These are phyloP conservation scores for Drosophila mimica DNA, from an alignment of 2,888 invertebrate genomes.

Conservation along the genomic window DNA sequence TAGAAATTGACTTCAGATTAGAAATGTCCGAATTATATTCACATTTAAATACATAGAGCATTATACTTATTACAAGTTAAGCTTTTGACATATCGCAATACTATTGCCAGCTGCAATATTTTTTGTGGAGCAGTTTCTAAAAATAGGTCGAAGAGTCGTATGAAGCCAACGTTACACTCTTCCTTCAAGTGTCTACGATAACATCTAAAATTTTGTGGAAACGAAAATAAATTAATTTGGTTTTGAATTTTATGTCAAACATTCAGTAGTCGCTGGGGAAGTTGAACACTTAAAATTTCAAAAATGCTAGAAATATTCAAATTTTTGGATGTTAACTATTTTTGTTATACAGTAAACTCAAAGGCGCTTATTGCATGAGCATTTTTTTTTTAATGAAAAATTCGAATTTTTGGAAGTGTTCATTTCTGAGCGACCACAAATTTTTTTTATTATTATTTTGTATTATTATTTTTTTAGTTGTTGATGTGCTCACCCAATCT, in stretches of 20 bases:
- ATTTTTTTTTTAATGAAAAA: not conserved
- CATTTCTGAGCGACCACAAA: not conserved
- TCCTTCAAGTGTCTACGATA: slow-evolving; percentile 55
- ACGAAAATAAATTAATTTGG: not conserved
- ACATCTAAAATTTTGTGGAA: slow-evolving; percentile 34
- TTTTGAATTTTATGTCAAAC: not conserved
- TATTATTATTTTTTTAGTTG: not conserved
- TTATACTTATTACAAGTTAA: slow-evolving; percentile 53
- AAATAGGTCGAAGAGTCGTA: slow-evolving; percentile 64
- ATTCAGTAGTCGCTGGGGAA: not conserved
- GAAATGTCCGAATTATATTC: not conserved
- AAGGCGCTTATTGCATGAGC: not conserved
- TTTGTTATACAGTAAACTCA: not conserved
- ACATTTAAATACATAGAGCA: not conserved
- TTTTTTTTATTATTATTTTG: not conserved
- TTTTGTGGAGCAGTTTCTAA: slow-evolving; percentile 65
- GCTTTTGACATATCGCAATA: slow-evolving; percentile 36
- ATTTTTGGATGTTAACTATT: not conserved
- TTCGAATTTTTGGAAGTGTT: not conserved
- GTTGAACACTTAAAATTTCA: not conserved
- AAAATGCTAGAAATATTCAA: not conserved
- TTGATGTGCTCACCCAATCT: slow-evolving; percentile 47
- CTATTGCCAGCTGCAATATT: slow-evolving; percentile 57
- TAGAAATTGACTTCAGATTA: not conserved
- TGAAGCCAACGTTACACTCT: slow-evolving; percentile 67